Evolutionary conservation across 2,797 vertebrate genomes (phyloP).

Genomic region (Decapterus maruadsi): DNA sequence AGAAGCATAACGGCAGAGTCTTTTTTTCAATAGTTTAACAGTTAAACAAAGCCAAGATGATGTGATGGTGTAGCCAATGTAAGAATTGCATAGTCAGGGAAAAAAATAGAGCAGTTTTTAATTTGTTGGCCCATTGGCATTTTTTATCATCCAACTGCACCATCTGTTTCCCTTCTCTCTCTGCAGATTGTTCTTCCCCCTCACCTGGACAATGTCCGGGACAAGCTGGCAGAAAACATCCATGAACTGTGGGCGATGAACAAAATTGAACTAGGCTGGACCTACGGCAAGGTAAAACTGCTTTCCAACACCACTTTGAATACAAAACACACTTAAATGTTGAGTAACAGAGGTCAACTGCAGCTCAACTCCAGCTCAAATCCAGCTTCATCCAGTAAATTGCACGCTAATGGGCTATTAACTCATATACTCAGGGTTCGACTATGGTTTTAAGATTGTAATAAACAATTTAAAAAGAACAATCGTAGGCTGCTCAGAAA

Average conservation of each 20-base stretch:
- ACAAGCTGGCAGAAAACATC: constrained; percentile 98
- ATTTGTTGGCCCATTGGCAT: constrained; percentile 23
- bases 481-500: background rate
- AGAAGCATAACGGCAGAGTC: constrained; percentile 20
- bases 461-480: no score
- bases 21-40: background rate
- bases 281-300: constrained; percentile 92
- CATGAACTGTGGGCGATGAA: constrained; percentile 99
- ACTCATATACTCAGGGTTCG: background rate
- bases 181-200: constrained; percentile 92
- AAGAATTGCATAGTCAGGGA: constrained; percentile 26
- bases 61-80: background rate
- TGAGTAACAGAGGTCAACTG: constrained; percentile 12
- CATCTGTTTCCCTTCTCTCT: constrained; percentile 36
- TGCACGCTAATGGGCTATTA: constrained; percentile 29
- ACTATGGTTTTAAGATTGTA: no score
- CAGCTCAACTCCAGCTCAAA: no score
- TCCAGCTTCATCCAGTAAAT: constrained; percentile 9
- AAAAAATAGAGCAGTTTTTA: constrained; percentile 8
- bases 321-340: constrained; percentile 1
- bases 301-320: background rate
- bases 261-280: constrained; percentile 99
- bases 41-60: constrained; percentile 19
- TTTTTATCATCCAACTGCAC: constrained; percentile 30
- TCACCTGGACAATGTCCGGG: constrained; percentile 96